phyloP scores from a whole-genome alignment of 2,797 vertebrate genomes.

The Eurystomus glaucurus region DNA sequence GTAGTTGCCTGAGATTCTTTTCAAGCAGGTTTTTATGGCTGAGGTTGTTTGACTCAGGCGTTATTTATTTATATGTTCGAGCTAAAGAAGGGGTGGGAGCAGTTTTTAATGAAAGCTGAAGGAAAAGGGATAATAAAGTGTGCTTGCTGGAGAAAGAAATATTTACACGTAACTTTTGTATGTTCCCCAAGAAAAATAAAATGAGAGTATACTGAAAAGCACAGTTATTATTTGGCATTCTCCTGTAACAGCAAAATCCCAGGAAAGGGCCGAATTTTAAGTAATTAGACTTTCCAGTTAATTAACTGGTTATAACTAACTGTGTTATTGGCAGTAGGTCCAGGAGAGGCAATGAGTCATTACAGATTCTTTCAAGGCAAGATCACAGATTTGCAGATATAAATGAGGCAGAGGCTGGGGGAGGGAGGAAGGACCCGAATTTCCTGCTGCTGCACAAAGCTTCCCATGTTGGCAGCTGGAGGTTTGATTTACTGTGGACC shows the following conservation, averaged over 20 bases:
- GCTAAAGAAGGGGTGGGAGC: conserved; percentile 41
- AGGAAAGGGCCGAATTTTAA: conserved; percentile 49
- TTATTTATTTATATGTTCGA: conserved; percentile 76
- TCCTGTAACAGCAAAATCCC: conserved; percentile 49
- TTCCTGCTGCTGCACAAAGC: not conserved
- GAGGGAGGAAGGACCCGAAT: not conserved
- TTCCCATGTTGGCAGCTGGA: not conserved
- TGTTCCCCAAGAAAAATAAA: conserved; percentile 67
- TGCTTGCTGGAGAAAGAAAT: conserved; percentile 60
- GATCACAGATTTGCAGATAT: conserved; percentile 30
- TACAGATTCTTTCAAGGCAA: conserved; percentile 10
- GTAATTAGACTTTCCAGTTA: conserved; percentile 69
- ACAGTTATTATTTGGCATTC: conserved; percentile 51
- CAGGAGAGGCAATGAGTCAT: conserved; percentile 51
- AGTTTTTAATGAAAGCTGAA: conserved; percentile 72
- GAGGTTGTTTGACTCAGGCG: conserved; percentile 55
- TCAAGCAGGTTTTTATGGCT: conserved; percentile 71
- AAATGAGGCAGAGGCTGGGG: not conserved
- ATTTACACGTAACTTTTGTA: conserved; percentile 61
- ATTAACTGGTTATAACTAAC: conserved; percentile 53
- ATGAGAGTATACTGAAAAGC: not conserved
- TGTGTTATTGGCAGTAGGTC: conserved; percentile 50
- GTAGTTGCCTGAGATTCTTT: conserved; percentile 68
- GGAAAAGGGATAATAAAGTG: conserved; percentile 71
- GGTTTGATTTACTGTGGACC: not conserved